Base-by-base conservation (phyloP, 2,888 invertebrate species). In the Lumbricus terrestris region DNA sequence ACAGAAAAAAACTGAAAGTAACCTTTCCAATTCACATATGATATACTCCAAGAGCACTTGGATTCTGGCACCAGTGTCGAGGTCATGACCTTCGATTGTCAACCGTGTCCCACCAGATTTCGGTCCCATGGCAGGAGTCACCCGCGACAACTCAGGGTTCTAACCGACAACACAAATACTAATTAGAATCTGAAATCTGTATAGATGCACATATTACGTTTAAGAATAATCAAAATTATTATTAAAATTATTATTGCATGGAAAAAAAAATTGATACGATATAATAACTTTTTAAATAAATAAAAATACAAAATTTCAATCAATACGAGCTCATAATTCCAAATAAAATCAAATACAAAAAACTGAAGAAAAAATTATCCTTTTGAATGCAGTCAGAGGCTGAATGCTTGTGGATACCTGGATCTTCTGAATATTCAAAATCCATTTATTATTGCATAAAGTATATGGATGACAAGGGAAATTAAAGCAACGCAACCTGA, bases 61-160 rank as follows among this genome's bases (percentile, higher is more conserved):
- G 35, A 92, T 90, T 29, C 40, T 88, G 13, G 97, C 97, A 33
- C 99, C 99, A 93, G 98, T 98, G 94, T 99, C 98, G 89, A 99
- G 96, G 95, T 97, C 97, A 94, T 97, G 97, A 16, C 99, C 99
- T 92, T 97, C 97, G 93, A 99, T 97, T 16, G 98, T 98, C 92
- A 99, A 95, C 93, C 97, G 97, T 0, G 99, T 99, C 5, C 99
- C 99, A n/a, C 99, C 99, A 91, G 98, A 97, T 93, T 97, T 97
- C 0, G 99, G 99, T 0, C 99, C 99, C 92, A 97, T 96, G 20
- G 96, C 95, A 82, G 95, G 95, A 83, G 93, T 92, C 42, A 95
- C 93, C 35, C 93, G 93, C 34, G 92, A 90, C n/a, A 94, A 91
- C 93, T 97, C 96, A 90, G 98, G 97, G 94, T 98, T 97, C 95